These are phyloP conservation scores for Phylloscopus trochilus DNA, from an alignment of 2,113 vertebrate species.

Conservation along the genomic window DNA sequence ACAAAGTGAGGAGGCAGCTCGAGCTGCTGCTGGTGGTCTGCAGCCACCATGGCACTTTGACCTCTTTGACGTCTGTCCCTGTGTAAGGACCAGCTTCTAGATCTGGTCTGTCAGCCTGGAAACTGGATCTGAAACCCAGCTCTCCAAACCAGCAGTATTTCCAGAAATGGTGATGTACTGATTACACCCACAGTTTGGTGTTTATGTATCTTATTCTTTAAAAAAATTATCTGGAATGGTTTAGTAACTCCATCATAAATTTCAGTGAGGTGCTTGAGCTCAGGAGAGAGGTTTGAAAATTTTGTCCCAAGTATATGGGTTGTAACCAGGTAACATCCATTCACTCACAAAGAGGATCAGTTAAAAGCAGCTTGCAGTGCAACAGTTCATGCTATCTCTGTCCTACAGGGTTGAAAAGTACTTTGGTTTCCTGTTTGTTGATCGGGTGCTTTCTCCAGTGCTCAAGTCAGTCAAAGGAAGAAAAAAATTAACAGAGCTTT, in stretches of 20 bases:
- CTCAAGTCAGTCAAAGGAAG: slow-evolving; percentile 4
- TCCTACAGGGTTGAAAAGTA: not conserved
- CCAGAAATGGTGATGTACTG: fast-evolving
- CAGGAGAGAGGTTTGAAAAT: not conserved
- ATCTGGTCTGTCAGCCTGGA: not conserved
- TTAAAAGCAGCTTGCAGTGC: not conserved
- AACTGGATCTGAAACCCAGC: not conserved
- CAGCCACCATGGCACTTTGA: fast-evolving
- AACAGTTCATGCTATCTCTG: not conserved
- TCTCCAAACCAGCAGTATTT: not conserved
- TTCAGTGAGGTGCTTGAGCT: not conserved
- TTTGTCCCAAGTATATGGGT: not conserved
- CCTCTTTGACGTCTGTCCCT: not conserved
- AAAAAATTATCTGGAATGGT: not conserved
- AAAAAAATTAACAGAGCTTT: slow-evolving; percentile 6
- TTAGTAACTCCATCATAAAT: not conserved
- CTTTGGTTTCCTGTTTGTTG: slow-evolving; percentile 12
- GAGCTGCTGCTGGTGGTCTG: not conserved
- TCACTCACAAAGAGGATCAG: not conserved
- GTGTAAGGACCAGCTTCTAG: not conserved
- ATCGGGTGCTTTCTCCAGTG: not conserved
- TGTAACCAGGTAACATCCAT: not conserved
- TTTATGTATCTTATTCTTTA: not conserved
- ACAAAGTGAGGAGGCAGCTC: not conserved
- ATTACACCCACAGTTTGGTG: not conserved